Evolutionary conservation across 2,113 vertebrate species (phyloP), one percentile per base, ranked within the genome.

Genomic region (Mesoclemmys tuberculata): DNA sequence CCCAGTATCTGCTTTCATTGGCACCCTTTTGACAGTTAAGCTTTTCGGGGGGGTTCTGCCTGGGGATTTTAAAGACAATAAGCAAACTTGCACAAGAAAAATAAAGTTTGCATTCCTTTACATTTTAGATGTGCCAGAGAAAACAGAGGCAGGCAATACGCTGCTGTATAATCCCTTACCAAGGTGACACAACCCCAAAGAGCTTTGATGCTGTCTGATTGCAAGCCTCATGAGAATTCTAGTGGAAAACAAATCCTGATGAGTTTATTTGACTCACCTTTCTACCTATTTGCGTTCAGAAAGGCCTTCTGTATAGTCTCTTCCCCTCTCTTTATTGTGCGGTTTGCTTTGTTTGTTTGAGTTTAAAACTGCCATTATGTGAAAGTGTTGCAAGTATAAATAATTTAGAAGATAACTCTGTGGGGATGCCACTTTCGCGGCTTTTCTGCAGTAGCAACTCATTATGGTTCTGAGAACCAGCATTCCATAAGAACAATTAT

Each of bases 311-410:
- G 90, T 96, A 98, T 96, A 98, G 98, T 98, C 97, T 98, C 95
- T 98, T 98, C 95, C 92, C 91, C 97, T 98, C 97, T 98, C 98
- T 99, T 98, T 98, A 98, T 98, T 98, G 97, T 98, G 94, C 92
- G 95, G 98, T 98, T 98, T 98, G 98, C 98, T 98, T 98, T 98
- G 98, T 98, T 98, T 98, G 98, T 98, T 98, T 96, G 97, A 97
- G 97, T 98, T 98, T 98, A 97, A 99, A 99, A 99, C 98, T 98
- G 98, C 98, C 97, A 98, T 98, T 98, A 98, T 1, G 82, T 97
- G 95, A 85, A 98, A 98, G 96, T 98, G 98, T 98, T 98, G 96
- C 92, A 90, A 95, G 96, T 96, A 98, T 98, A 98, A 98, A 98
- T 98, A 98, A 98, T 98, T 98, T 96, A 98, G 95, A 96, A 96